Evolutionary conservation across 2,888 invertebrate genomes (phyloP).

Genomic region (Lampropteryx suffumata): DNA sequence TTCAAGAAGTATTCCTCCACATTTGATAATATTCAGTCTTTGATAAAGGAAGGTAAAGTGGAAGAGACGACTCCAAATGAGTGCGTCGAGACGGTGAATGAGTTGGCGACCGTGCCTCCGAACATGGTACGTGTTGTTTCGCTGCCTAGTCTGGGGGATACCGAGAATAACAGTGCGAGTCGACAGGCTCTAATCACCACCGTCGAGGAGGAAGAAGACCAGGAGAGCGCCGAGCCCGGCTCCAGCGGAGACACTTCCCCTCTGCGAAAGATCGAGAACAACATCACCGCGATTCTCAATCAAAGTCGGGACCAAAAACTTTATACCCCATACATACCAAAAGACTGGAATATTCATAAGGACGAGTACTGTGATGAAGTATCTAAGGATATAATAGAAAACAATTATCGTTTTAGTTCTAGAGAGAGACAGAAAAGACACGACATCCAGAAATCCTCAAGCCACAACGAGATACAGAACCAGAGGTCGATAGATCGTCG

Average conservation of each 20-base stretch:
- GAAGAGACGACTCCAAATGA: slow-evolving; percentile 78
- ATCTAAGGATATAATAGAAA: slow-evolving; percentile 78
- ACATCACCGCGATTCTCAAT: slow-evolving; percentile 87
- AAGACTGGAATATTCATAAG: slow-evolving; percentile 83
- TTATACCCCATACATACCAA: slow-evolving; percentile 78
- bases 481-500: slow-evolving; percentile 77
- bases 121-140: slow-evolving; percentile 87
- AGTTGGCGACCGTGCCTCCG: slow-evolving; percentile 84
- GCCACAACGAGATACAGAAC: slow-evolving; percentile 84
- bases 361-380: slow-evolving; percentile 81
- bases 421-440: slow-evolving; percentile 79
- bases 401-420: slow-evolving; percentile 79
- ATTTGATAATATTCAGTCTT: slow-evolving; percentile 89
- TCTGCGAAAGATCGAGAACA: slow-evolving; percentile 87
- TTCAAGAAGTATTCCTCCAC: slow-evolving; percentile 89
- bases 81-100: slow-evolving; percentile 83
- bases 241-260: slow-evolving; percentile 86
- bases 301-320: slow-evolving; percentile 81
- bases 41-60: slow-evolving; percentile 87
- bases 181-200: slow-evolving; percentile 87
- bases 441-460: slow-evolving; percentile 84
- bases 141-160: slow-evolving; percentile 84
- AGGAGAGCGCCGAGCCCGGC: slow-evolving; percentile 84
- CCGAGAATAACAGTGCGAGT: slow-evolving; percentile 75
- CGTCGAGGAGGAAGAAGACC: slow-evolving; percentile 88